A percentile compares a stretch with the other conserved stretches of the same genome.
phyloP scores from a whole-genome alignment of 2,888 invertebrate species.

The Lottia scabra region DNA sequence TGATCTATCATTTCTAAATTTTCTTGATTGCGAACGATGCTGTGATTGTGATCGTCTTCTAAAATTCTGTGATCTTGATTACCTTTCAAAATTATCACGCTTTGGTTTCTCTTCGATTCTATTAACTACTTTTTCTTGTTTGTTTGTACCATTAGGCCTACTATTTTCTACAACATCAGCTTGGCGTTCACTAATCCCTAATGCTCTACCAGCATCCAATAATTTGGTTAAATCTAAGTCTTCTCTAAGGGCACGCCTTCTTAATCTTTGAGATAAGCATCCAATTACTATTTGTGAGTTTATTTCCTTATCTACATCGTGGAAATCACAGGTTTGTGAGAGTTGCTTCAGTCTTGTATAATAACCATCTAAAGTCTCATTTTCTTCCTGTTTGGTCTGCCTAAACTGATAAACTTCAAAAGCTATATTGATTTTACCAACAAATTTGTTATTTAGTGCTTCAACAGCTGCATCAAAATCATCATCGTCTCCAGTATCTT shows the following conservation, averaged over 20 bases:
- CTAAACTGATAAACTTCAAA: slow-evolving; percentile 19
- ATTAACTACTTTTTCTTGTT: no score
- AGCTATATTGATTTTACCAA: slow-evolving; percentile 21
- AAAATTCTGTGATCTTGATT: no score
- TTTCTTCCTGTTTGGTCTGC: background rate
- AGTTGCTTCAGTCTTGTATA: slow-evolving; percentile 17
- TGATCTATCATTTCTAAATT: no score
- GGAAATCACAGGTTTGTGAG: slow-evolving; percentile 22
- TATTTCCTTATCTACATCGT: slow-evolving; percentile 22
- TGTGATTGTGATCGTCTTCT: no score
- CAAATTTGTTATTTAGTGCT: slow-evolving; percentile 18
- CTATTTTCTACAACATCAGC: no score
- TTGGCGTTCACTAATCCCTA: slow-evolving; percentile 11
- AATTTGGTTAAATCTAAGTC: background rate
- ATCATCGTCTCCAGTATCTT: slow-evolving; percentile 19
- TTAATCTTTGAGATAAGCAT: slow-evolving; percentile 4
- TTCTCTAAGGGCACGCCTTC: background rate
- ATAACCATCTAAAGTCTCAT: slow-evolving; percentile 21
- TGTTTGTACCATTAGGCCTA: no score
- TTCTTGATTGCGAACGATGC: no score
- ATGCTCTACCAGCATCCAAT: slow-evolving; percentile 6
- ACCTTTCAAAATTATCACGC: no score
- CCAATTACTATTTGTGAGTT: slow-evolving; percentile 15
- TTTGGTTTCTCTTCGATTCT: no score
- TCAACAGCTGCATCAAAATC: slow-evolving; percentile 15